Conservation (phyloP, 2,888 invertebrate genomes). For the Nasonia oneida region DNA sequence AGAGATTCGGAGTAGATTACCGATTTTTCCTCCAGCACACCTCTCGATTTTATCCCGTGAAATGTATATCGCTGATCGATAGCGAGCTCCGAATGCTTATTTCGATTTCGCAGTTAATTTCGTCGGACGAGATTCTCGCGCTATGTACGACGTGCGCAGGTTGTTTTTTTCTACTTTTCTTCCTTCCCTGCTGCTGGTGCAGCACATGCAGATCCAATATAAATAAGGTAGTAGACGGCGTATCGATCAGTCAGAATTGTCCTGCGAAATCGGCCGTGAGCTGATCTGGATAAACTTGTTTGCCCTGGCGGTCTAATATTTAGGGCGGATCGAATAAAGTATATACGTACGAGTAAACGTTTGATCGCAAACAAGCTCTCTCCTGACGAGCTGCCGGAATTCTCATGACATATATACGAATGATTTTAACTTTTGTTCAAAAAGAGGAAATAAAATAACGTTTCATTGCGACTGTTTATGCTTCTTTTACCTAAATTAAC, state of each 20-base stretch:
- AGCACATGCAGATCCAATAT: background rate
- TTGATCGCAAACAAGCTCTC: constrained; percentile 28
- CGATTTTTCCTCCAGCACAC: constrained; percentile 12
- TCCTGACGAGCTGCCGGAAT: constrained; percentile 3
- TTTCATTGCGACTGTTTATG: too few species aligned
- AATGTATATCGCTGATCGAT: constrained; percentile 42
- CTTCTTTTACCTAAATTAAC: too few species aligned
- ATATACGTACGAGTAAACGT: background rate
- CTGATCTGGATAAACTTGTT: constrained; percentile 43
- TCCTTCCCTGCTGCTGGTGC: background rate
- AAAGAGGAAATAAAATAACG: too few species aligned
- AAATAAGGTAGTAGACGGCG: background rate
- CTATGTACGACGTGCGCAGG: background rate
- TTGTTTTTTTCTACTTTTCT: background rate
- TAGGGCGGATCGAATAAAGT: constrained; percentile 47
- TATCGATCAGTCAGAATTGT: constrained; percentile 29
- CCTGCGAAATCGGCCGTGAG: background rate
- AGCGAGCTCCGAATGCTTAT: constrained; percentile 26
- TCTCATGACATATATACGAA: background rate
- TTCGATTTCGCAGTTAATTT: constrained; percentile 53
- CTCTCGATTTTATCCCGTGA: constrained; percentile 39
- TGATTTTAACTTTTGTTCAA: too few species aligned
- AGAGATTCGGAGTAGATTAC: constrained; percentile 42
- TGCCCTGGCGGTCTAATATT: constrained; percentile 41
- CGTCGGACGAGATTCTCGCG: background rate